Evolutionary conservation across 2,888 invertebrate genomes (phyloP).

Genomic region (Plebejus anna): DNA sequence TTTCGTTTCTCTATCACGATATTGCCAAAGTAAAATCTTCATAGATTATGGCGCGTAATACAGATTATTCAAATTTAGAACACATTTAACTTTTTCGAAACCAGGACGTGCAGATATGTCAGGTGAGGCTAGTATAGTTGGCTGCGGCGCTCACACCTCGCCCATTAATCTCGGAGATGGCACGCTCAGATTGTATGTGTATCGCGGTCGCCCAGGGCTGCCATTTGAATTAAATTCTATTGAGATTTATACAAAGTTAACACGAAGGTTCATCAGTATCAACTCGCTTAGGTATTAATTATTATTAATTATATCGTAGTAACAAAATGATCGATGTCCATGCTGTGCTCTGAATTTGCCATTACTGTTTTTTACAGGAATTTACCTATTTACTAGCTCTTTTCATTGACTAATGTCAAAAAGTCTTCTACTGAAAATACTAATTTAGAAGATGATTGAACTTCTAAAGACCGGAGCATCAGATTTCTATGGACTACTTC

Average conservation of each 20-base stretch:
- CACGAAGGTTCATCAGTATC: background rate
- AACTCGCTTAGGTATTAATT: background rate
- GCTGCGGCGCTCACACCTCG: slow-evolving; percentile 40
- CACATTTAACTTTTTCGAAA: background rate
- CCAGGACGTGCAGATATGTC: slow-evolving; percentile 20
- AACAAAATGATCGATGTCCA: too few species aligned
- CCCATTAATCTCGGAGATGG: slow-evolving; percentile 45
- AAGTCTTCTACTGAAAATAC: too few species aligned
- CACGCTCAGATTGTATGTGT: slow-evolving; percentile 45
- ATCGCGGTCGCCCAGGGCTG: slow-evolving; percentile 36
- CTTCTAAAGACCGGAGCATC: too few species aligned
- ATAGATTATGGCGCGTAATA: background rate
- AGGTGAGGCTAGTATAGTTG: slow-evolving; percentile 19
- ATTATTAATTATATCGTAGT: background rate
- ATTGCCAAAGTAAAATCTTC: too few species aligned
- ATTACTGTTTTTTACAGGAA: too few species aligned
- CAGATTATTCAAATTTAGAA: background rate
- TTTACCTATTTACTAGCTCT: too few species aligned
- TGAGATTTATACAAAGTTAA: background rate
- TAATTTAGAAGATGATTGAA: too few species aligned
- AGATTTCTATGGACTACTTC: background rate
- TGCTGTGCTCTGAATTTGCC: too few species aligned
- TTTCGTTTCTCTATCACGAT: too few species aligned
- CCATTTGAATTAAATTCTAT: background rate
- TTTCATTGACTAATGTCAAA: too few species aligned